Evolutionary conservation across 2,888 invertebrate genomes (phyloP).

Genomic region (Lithophane ornitopus): DNA sequence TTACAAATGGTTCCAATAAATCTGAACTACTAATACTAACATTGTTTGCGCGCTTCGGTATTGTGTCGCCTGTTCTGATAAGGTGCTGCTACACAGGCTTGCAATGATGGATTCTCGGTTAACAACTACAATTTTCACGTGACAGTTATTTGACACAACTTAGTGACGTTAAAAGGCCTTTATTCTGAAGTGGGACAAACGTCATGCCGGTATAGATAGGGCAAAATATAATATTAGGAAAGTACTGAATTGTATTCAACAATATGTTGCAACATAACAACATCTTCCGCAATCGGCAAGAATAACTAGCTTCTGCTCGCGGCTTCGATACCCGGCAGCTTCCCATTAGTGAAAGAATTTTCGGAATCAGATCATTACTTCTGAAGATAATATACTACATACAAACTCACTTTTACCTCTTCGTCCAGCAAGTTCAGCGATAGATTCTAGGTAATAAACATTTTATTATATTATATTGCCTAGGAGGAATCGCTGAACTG

Average conservation of each 20-base stretch:
- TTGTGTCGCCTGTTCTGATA: constrained; percentile 9
- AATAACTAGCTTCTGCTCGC: background rate
- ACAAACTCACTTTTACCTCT: no score
- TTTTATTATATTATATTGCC: background rate
- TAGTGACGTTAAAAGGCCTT: background rate
- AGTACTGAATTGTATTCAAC: background rate
- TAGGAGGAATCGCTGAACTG: background rate
- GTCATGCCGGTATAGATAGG: background rate
- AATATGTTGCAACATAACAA: no score
- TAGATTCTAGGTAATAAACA: background rate
- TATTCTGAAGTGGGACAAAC: background rate
- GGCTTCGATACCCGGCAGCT: background rate
- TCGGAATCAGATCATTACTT: background rate
- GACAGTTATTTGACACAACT: background rate
- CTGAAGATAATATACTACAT: background rate
- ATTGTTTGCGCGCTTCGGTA: constrained; percentile 22
- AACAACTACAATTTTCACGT: background rate
- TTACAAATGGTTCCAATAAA: constrained; percentile 48
- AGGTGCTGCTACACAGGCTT: background rate
- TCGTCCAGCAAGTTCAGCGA: background rate
- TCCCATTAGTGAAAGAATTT: background rate
- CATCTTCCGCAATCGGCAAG: background rate
- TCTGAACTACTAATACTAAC: constrained; percentile 14
- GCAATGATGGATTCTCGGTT: background rate
- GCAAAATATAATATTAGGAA: background rate